Evolutionary conservation across 2,888 invertebrate genomes (phyloP).

Genomic region (Leuctra nigra): DNA sequence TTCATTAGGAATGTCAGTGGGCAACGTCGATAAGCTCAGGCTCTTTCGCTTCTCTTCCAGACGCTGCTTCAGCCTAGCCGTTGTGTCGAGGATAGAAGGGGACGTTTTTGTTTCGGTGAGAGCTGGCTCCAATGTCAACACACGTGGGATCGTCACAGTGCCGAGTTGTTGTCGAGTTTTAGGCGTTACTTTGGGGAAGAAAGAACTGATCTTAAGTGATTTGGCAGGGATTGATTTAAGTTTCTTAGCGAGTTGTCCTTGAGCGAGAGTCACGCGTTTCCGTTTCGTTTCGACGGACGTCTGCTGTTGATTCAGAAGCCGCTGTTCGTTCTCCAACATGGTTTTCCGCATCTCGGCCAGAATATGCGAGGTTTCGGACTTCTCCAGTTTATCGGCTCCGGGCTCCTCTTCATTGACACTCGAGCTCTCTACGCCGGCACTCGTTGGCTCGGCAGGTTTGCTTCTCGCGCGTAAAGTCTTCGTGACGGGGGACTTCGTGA

Average conservation of each 20-base stretch:
- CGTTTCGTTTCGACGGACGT: not conserved
- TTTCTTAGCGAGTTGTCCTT: not conserved
- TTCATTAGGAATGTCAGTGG: not conserved
- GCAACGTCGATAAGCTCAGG: not conserved
- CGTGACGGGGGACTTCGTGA: not conserved
- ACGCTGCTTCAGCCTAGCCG: not conserved
- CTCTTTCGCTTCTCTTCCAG: not conserved
- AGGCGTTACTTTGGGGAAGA: not conserved
- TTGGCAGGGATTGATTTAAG: not conserved
- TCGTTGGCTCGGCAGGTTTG: not conserved
- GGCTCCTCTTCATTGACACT: not conserved
- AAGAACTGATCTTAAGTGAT: not conserved
- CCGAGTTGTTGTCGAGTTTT: not conserved
- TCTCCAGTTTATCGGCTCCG: not conserved
- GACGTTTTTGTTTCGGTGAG: not conserved
- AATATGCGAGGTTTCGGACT: conserved; percentile 19
- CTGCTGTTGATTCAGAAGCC: not conserved
- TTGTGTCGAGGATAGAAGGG: not conserved
- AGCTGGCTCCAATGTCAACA: not conserved
- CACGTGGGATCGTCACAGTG: too few relatives aligned
- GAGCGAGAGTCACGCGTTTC: not conserved
- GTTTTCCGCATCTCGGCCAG: conserved; percentile 25
- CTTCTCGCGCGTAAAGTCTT: not conserved
- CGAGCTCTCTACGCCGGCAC: not conserved
- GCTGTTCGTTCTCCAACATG: conserved; percentile 17